Percentiles rank a stretch among this genome's conserved stretches.
Evolutionary conservation across 2,797 vertebrate species (phyloP).

Genomic region (Xerus rutilus): DNA sequence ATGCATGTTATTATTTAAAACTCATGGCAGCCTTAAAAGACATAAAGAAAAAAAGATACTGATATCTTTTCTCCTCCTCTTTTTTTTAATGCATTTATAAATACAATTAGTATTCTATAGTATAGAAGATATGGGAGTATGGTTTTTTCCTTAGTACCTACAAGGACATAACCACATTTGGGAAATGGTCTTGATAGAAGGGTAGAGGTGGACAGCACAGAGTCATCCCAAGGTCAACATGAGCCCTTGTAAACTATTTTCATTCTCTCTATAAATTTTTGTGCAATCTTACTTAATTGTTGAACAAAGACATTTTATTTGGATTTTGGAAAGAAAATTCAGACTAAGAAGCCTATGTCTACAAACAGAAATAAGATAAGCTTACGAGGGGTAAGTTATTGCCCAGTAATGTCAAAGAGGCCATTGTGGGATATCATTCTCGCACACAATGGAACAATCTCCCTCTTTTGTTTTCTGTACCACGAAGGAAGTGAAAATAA

Average conservation of each 20-base stretch:
- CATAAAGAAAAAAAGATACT: background rate
- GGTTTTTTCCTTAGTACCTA: background rate
- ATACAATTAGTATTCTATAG: background rate
- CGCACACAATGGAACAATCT: background rate
- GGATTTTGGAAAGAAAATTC: conserved; percentile 17
- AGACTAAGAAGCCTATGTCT: background rate
- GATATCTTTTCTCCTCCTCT: background rate
- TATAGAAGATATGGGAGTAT: background rate
- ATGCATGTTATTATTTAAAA: background rate
- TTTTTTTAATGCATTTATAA: background rate
- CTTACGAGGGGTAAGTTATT: background rate
- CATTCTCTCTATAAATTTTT: background rate
- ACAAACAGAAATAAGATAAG: conserved; percentile 33
- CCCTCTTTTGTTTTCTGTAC: background rate
- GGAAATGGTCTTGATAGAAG: background rate
- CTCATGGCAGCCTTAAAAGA: background rate
- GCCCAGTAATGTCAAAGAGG: background rate
- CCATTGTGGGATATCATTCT: background rate
- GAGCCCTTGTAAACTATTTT: background rate
- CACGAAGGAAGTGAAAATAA: background rate
- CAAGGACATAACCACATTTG: background rate
- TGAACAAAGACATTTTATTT: conserved; percentile 30
- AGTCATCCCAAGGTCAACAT: background rate
- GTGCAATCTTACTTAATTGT: background rate
- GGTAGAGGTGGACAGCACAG: background rate